Conservation (phyloP, 2,113 vertebrate genomes). For the Peromyscus polionotus region DNA sequence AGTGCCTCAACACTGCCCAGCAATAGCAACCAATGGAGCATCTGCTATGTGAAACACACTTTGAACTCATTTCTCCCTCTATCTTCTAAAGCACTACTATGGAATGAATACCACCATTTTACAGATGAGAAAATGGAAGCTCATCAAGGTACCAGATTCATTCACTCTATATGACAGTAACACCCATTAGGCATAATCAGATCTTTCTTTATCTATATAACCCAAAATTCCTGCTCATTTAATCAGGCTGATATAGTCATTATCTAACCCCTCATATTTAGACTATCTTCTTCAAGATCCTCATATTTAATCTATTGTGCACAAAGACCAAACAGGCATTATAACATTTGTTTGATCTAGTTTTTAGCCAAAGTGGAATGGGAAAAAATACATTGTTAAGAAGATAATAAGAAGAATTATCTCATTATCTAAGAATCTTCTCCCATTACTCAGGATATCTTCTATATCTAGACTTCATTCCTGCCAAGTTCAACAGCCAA, state of each 20-base stretch:
- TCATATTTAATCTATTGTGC: not conserved
- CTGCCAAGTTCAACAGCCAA: conserved; percentile 61
- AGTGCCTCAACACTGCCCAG: not conserved
- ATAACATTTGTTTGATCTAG: conserved; percentile 33
- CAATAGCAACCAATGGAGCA: not conserved
- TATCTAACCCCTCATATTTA: not conserved
- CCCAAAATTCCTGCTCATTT: conserved; percentile 21
- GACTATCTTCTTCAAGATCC: not conserved
- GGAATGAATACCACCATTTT: not conserved
- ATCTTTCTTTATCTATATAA: conserved; percentile 13
- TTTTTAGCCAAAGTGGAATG: conserved; percentile 44
- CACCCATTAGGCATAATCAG: not conserved
- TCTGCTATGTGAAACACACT: not conserved
- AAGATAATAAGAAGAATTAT: not conserved
- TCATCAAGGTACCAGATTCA: conserved; percentile 1
- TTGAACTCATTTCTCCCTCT: not conserved
- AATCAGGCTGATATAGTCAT: conserved; percentile 16
- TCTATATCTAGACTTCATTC: not conserved
- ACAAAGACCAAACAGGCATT: not conserved
- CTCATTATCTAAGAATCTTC: conserved; percentile 30
- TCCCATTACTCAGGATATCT: not conserved
- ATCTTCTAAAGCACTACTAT: conserved; percentile 33
- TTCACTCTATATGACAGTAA: conserved; percentile 34
- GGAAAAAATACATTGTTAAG: conserved; percentile 42
- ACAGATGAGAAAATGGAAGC: conserved; percentile 50